phyloP scores from a whole-genome alignment of 2,888 invertebrate species.

The Bembecia ichneumoniformis region DNA sequence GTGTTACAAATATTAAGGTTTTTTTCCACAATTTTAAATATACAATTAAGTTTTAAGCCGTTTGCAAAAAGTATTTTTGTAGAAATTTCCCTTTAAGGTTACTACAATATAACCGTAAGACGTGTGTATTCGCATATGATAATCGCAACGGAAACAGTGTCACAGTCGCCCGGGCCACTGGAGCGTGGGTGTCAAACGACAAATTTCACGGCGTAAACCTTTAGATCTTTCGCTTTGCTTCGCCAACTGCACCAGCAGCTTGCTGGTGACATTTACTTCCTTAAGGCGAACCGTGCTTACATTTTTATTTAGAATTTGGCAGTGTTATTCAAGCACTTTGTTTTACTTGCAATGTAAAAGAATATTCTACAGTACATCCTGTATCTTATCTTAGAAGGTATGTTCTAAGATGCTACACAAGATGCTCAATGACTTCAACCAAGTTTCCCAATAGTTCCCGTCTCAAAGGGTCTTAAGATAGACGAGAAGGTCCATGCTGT shows the following conservation, averaged over 20 bases:
- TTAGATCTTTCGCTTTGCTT: constrained; percentile 35
- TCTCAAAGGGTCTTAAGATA: too few relatives aligned
- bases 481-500: too few relatives aligned
- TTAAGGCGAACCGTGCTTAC: constrained; percentile 16
- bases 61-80: too few relatives aligned
- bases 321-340: constrained; percentile 1
- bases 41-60: too few relatives aligned
- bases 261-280: constrained; percentile 25
- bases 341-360: background rate
- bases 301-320: constrained; percentile 20
- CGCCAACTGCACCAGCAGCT: constrained; percentile 16
- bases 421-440: too few relatives aligned
- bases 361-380: background rate
- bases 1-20: too few relatives aligned
- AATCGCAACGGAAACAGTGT: constrained; percentile 40
- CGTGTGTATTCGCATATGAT: constrained; percentile 20
- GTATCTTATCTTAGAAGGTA: background rate
- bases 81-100: too few relatives aligned
- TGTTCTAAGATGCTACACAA: background rate
- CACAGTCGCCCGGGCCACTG: constrained; percentile 23
- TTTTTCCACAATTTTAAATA: too few relatives aligned
- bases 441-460: too few relatives aligned
- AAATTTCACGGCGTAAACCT: constrained; percentile 42
- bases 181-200: constrained; percentile 53
- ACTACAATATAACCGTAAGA: background rate